Evolutionary conservation across 92 coral and sea anemone species (phyloP).

Genomic region (Palythoa caribaeorum): DNA sequence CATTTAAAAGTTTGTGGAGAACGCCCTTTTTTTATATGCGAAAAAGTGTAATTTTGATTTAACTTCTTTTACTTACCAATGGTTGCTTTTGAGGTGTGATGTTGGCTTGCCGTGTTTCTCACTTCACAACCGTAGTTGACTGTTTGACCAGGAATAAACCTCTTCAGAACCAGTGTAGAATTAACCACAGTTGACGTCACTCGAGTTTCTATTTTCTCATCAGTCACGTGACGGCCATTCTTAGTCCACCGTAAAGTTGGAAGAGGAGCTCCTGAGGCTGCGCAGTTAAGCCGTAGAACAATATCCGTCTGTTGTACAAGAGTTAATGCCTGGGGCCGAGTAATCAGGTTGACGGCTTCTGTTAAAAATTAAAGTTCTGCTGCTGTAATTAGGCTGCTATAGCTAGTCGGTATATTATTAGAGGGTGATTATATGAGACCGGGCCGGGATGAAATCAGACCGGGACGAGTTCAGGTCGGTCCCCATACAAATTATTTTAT

Average conservation of each 20-base stretch:
- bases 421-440: too few relatives aligned
- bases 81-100: not conserved
- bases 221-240: conserved; percentile 11
- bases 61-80: not conserved
- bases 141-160: not conserved
- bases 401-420: too few relatives aligned
- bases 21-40: too few relatives aligned
- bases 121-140: not conserved
- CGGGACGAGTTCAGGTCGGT: too few relatives aligned
- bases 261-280: conserved; percentile 20
- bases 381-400: too few relatives aligned
- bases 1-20: too few relatives aligned
- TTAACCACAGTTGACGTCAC: not conserved
- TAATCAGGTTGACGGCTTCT: not conserved
- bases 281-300: not conserved
- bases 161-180: conserved; percentile 10
- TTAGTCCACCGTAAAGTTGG: not conserved
- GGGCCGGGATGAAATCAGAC: too few relatives aligned
- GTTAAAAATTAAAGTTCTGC: not conserved
- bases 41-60: too few relatives aligned
- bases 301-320: not conserved
- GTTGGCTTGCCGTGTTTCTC: not conserved
- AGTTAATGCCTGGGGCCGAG: not conserved
- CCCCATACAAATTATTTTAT: too few relatives aligned
- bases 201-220: not conserved